Base-by-base conservation (phyloP, 2,113 vertebrate species). In the Beaufortia kweichowensis region DNA sequence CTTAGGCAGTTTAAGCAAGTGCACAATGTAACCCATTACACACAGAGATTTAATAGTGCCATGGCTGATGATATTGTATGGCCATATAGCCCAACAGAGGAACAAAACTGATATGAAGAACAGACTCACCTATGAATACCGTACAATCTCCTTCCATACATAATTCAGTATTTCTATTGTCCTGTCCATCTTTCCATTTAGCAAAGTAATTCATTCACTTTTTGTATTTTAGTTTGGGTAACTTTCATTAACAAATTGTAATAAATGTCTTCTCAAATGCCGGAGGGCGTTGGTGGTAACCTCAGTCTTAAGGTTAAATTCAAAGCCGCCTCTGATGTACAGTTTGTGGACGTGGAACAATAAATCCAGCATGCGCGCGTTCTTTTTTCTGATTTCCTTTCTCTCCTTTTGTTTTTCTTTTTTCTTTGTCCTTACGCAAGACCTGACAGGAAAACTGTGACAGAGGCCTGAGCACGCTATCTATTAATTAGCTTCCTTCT, bases 31-130 rank as follows among this genome's bases (percentile, higher is more conserved):
- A 31, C 28, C 46, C 31, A 55, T 56, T 23, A 6, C 50, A 6
- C 50, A 86, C 86, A 84, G 84, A 86, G 87, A 87, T 90, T 92
- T 89, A 90, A 89, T 87, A 86, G 85, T 86, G 21, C 43, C 78
- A 50, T 72, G 61, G 76, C 82, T 88, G 86, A 88, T 84, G 83
- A 85, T 83, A 85, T 86, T 76, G 82, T 83, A 71, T 60, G 79
- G 85, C 82, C 84, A 87, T 85, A 80, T 80, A 28, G 12, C 14
- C 4, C 15, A 46, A 77, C 72, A 83, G 24, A 76, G 82, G 84
- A 83, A 17, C 15, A 10, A 29, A 48, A 63, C 23, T 6, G 24
- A 11, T 26, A 14, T 26, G 31, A 29, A 28, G 29, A 56, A 56
- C 33, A 67, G n/a, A 59, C 48, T 2, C 17, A 43, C 10, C 14